Conservation (phyloP, 53 echinoderm and acorn worm species). For the Glandiceps talaboti region DNA sequence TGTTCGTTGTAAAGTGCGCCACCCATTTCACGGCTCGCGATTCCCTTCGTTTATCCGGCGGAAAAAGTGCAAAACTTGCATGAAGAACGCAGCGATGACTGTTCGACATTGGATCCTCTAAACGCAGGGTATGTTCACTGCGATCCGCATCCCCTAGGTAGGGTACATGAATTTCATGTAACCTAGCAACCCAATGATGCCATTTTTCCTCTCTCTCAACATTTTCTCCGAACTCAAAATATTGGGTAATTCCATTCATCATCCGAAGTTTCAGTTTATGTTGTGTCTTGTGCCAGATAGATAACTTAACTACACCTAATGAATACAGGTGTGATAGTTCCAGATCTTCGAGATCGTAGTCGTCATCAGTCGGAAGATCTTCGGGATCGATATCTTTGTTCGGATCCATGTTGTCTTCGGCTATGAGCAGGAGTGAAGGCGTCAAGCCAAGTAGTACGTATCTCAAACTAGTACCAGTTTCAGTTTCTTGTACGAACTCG, state of each 20-base stretch:
- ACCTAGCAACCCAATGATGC: conserved; percentile 52
- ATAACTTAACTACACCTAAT: conserved; percentile 43
- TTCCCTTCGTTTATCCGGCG: background rate
- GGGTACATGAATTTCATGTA: conserved; percentile 40
- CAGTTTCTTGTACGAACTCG: conserved; percentile 46
- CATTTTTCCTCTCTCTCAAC: conserved; percentile 41
- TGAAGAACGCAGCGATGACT: background rate
- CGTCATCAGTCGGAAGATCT: background rate
- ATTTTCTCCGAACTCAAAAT: conserved; percentile 51
- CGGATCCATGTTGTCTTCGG: conserved; percentile 33
- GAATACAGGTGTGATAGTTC: conserved; percentile 55
- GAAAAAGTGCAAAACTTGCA: background rate
- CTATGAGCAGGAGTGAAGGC: conserved; percentile 34
- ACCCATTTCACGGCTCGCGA: background rate
- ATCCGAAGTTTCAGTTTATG: conserved; percentile 60
- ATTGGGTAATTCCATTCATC: conserved; percentile 40
- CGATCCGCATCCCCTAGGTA: conserved; percentile 18
- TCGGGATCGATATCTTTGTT: background rate
- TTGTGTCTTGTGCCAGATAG: conserved; percentile 46
- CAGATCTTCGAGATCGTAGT: conserved; percentile 50
- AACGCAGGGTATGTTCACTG: background rate
- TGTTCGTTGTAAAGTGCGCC: background rate
- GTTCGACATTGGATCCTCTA: background rate
- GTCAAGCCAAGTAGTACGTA: conserved; percentile 73
- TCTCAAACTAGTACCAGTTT: conserved; percentile 21